Percentiles rank a stretch among this genome's conserved stretches.
phyloP scores from a whole-genome alignment of 1,140 invertebrate genomes.

The Mylabris phalerata region DNA sequence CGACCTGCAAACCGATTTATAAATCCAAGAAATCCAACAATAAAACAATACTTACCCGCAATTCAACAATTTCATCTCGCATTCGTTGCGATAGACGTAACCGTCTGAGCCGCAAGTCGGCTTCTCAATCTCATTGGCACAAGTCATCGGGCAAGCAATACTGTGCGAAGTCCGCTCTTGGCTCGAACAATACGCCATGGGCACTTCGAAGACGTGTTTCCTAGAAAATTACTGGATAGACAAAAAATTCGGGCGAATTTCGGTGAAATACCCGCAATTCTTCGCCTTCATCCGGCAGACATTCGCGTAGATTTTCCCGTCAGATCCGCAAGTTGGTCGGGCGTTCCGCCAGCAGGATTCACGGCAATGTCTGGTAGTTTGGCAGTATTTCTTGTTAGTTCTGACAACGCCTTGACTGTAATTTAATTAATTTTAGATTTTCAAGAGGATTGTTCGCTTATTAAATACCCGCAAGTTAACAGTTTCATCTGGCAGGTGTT shows the following conservation, averaged over 20 bases:
- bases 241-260: neutral
- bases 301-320: slow-evolving; percentile 85
- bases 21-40: neutral
- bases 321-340: slow-evolving; percentile 84
- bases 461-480: slow-evolving; percentile 73
- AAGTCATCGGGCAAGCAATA: slow-evolving; percentile 62
- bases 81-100: slow-evolving; percentile 78
- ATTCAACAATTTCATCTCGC: slow-evolving; percentile 83
- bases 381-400: slow-evolving; percentile 81
- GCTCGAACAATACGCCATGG: slow-evolving; percentile 78
- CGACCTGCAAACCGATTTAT: slow-evolving; percentile 21
- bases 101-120: slow-evolving; percentile 84
- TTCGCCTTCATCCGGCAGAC: slow-evolving; percentile 88
- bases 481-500: slow-evolving; percentile 90
- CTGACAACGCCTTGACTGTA: slow-evolving; percentile 69
- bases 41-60: slow-evolving; percentile 63
- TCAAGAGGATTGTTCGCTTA: neutral
- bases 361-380: slow-evolving; percentile 83
- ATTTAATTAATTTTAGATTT: slow-evolving; percentile 9
- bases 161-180: slow-evolving; percentile 60
- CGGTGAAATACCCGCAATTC: slow-evolving; percentile 70
- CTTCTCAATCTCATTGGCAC: slow-evolving; percentile 56
- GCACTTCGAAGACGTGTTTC: slow-evolving; percentile 85
- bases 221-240: slow-evolving; percentile 40
- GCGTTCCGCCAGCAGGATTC: slow-evolving; percentile 85